Evolutionary conservation across 1,140 invertebrate species (phyloP).

Genomic region (Rhizoglyphus robini): DNA sequence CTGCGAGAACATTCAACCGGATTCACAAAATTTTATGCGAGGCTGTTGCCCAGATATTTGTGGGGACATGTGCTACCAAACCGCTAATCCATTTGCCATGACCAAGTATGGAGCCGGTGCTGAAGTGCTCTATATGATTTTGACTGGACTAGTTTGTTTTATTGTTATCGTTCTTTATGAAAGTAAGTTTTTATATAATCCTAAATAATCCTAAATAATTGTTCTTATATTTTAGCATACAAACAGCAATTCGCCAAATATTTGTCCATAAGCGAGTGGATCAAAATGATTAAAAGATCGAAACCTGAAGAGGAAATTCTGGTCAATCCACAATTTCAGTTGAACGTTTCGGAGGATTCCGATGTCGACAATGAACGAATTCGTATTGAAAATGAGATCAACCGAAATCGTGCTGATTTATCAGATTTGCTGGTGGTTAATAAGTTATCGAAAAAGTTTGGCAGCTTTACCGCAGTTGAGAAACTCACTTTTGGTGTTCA

Average conservation of each 20-base stretch:
- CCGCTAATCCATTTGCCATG: background rate
- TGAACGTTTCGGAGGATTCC: background rate
- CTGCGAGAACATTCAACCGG: background rate
- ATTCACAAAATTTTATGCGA: too few species aligned
- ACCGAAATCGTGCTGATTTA: too few species aligned
- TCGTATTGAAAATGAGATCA: slow-evolving; percentile 31
- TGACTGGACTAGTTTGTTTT: background rate
- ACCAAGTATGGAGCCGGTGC: background rate
- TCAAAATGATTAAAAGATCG: background rate
- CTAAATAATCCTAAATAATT: too few species aligned
- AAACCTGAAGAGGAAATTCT: background rate
- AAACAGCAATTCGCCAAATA: background rate
- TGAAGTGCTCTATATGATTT: background rate
- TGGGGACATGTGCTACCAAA: background rate
- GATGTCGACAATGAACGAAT: slow-evolving; percentile 36
- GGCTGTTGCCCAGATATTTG: background rate
- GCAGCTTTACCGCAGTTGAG: slow-evolving; percentile 30
- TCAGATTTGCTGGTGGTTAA: background rate
- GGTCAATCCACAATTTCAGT: background rate
- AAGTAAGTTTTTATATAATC: too few species aligned
- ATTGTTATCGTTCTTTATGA: background rate
- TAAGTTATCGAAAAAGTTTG: slow-evolving; percentile 15
- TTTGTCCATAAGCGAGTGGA: background rate
- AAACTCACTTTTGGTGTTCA: slow-evolving; percentile 49
- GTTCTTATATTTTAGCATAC: background rate